Evolutionary conservation across 2,888 invertebrate species (phyloP), one percentile per base, ranked within the genome.

Genomic region (Andrena haemorrhoa): DNA sequence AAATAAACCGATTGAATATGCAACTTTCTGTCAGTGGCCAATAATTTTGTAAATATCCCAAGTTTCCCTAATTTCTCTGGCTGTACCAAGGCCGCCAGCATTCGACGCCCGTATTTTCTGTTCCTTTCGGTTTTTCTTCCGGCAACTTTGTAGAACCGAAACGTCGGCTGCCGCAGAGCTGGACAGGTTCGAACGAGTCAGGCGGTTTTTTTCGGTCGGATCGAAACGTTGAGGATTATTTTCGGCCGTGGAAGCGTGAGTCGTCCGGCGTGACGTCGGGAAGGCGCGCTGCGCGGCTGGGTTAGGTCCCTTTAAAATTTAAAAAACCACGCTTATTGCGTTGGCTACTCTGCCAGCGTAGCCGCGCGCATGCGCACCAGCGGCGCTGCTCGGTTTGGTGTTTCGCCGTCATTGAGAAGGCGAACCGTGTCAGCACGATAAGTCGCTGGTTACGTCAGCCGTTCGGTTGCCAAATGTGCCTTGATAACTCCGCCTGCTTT

Each of bases 251-350:
- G 41, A 26, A 51, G 60, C 49, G 65, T 10, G 61, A 58, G 33
- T 12, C 66, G 64, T 31, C n/a, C 26, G 61, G 60, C 10, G 63
- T 80, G 82, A 75, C 82, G 82, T 82, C 69, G 82, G 49, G 68
- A 53, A 63, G 49, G 61, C 60, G 12, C 53, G 65, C 58, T 16
- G 65, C 63, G 82, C 74, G 41, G 41, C 70, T 29, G 58, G 12
- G 47, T 56, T 56, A 56, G 29, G 82, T 74, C 83, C 78, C 83
- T 83, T 83, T 83, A 83, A 83, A 83, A 72, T 83, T 83, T 83
- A 78, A 83, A 83, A 82, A 82, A 83, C 83, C 74, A 41, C 51
- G 63, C 29, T 72, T 23, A 64, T 68, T 69, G 61, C 80, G 82
- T 82, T 68, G 80, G 68, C 23, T 56, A 56, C 23, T 56, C 56